Evolutionary conservation across 23 tunicate genomes (phyloP), one percentile per base, ranked within the genome.

Genomic region (Oikopleura dioica): DNA sequence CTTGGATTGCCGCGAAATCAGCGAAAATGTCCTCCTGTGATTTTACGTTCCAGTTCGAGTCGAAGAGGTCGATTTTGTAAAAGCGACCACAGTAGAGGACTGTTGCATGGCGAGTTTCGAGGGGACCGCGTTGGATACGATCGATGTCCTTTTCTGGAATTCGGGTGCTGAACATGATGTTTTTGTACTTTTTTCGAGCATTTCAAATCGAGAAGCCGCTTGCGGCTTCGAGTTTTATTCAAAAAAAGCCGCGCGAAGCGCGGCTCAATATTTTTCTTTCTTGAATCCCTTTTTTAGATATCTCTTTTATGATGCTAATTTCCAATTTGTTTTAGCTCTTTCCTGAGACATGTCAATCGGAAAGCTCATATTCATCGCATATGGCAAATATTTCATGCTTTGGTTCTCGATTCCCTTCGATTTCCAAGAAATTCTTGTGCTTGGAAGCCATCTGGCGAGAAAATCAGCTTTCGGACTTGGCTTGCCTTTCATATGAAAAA

Each of bases 311-410:
- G n/a, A n/a, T n/a, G n/a, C n/a, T n/a, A n/a, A n/a, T n/a, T n/a
- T n/a, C n/a, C n/a, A n/a, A n/a, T n/a, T n/a, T n/a, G n/a, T n/a
- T n/a, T n/a, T n/a, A n/a, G n/a, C n/a, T n/a, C n/a, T n/a, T n/a
- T n/a, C n/a, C 78, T 94, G 99, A 38, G 88, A 86, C 99, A 94
- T 94, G 36, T 94, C 99, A 0, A 94, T 75, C 28, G 99, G 99
- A 55, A 78, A 94, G 36, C 95, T 87, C 29, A 83, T 87, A 51
- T 76, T 69, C 59, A 77, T 31, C 59, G 37, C 68, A 92, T 86
- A 86, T 0, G 95, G 99, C 5, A 94, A 30, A 50, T 94, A 94
- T 23, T 95, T 35, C 31, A 75, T 12, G 2, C 29, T 4, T 23
- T 75, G 51, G 21, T 36, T 23, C 2, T 75, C 50, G 2, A 36